Evolutionary conservation across 2,113 vertebrate genomes (phyloP).

Genomic region (Mus spicilegus): DNA sequence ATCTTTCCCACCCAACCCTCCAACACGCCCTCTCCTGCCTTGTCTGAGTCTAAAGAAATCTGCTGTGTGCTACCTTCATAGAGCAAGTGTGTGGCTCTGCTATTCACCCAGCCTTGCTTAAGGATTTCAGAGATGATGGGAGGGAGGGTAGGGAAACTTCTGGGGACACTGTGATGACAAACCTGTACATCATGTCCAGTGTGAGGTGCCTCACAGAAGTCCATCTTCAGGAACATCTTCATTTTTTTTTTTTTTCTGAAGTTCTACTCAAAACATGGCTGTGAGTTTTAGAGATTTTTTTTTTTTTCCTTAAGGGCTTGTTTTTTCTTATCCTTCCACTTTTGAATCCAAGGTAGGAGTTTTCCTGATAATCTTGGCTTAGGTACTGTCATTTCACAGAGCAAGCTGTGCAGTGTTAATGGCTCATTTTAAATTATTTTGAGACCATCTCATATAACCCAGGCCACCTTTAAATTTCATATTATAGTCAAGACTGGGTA

Average conservation of each 20-base stretch:
- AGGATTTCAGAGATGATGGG: slow-evolving; percentile 71
- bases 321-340: slow-evolving; percentile 5
- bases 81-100: slow-evolving; percentile 80
- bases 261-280: background rate
- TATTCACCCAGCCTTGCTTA: slow-evolving; percentile 78
- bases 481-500: background rate
- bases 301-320: background rate
- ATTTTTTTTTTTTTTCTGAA: slow-evolving; percentile 2
- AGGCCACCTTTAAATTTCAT: background rate
- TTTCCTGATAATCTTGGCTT: background rate
- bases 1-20: slow-evolving; percentile 16
- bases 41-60: slow-evolving; percentile 79
- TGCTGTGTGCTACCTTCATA: slow-evolving; percentile 82
- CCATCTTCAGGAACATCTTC: background rate
- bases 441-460: background rate
- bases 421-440: background rate
- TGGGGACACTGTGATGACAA: background rate
- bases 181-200: background rate
- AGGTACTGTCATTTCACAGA: background rate
- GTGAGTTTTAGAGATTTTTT: background rate
- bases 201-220: background rate
- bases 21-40: background rate
- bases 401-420: background rate
- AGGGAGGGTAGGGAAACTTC: slow-evolving; percentile 19
- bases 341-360: background rate